These are phyloP conservation scores for Steinernema khuongi DNA, from an alignment of 1,140 invertebrate species.

Conservation along the genomic window DNA sequence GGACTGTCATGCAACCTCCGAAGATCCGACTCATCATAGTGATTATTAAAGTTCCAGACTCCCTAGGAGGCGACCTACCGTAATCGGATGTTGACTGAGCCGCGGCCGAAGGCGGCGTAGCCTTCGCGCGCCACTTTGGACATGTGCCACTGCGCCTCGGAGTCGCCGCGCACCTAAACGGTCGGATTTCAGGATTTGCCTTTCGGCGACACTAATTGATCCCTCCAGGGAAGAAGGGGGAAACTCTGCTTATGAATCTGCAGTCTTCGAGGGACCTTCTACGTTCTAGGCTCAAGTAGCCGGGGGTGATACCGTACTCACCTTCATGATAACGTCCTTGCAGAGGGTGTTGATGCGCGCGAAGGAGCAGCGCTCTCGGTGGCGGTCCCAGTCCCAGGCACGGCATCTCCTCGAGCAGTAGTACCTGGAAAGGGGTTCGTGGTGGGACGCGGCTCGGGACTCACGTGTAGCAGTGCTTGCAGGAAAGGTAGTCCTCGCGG, in stretches of 20 bases:
- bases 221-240: no score
- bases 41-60: neutral
- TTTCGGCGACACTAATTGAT: no score
- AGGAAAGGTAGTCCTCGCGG: conserved; percentile 70
- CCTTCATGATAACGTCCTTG: conserved; percentile 75
- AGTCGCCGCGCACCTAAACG: conserved; percentile 68
- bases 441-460: conserved; percentile 59
- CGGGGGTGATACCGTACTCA: conserved; percentile 57
- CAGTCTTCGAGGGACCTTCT: no score
- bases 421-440: conserved; percentile 74
- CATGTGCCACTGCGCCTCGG: conserved; percentile 71
- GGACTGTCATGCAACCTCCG: no score
- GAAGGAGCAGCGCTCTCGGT: conserved; percentile 75
- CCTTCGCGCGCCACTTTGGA: conserved; percentile 75
- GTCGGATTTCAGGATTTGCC: conserved; percentile 12
- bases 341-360: conserved; percentile 75
- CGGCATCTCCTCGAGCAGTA: conserved; percentile 73
- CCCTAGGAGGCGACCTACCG: conserved; percentile 35
- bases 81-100: conserved; percentile 75
- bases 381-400: conserved; percentile 80
- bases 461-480: conserved; percentile 90
- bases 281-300: no score
- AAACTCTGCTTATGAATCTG: no score
- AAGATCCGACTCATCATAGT: no score
- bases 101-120: conserved; percentile 74